These are phyloP conservation scores for Homalodisca vitripennis DNA, from an alignment of 1,140 invertebrate genomes.

Conservation along the genomic window DNA sequence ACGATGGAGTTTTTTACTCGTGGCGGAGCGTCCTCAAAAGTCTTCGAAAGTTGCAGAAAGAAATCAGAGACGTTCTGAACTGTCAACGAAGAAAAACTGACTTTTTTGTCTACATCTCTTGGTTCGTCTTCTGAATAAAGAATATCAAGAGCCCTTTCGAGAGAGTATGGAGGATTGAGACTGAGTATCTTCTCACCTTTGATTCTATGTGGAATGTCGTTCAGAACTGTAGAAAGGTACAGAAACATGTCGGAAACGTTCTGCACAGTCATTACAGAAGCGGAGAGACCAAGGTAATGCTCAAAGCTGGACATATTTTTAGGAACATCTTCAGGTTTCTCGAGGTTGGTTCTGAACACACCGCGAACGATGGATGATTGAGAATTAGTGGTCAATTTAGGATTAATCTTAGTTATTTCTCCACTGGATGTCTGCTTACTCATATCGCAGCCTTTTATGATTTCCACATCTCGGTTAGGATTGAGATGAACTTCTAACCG, in stretches of 20 bases:
- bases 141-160: not conserved
- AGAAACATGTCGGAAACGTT: not conserved
- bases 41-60: not conserved
- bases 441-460: not conserved
- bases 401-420: not conserved
- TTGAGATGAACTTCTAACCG: too few relatives aligned
- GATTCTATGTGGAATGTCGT: not conserved
- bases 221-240: not conserved
- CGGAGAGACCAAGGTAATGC: not conserved
- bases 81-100: not conserved
- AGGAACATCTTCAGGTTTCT: not conserved
- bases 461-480: not conserved
- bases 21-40: not conserved
- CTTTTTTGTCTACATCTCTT: not conserved
- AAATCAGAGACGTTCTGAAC: not conserved
- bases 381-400: not conserved
- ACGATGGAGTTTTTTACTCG: not conserved
- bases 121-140: not conserved
- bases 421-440: not conserved
- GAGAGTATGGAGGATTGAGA: not conserved
- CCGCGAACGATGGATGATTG: not conserved
- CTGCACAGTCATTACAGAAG: not conserved
- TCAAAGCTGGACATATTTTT: not conserved
- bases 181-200: not conserved
- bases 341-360: not conserved